Evolutionary conservation across 2,113 vertebrate genomes (phyloP).

Genomic region (Melanocharis versteri): DNA sequence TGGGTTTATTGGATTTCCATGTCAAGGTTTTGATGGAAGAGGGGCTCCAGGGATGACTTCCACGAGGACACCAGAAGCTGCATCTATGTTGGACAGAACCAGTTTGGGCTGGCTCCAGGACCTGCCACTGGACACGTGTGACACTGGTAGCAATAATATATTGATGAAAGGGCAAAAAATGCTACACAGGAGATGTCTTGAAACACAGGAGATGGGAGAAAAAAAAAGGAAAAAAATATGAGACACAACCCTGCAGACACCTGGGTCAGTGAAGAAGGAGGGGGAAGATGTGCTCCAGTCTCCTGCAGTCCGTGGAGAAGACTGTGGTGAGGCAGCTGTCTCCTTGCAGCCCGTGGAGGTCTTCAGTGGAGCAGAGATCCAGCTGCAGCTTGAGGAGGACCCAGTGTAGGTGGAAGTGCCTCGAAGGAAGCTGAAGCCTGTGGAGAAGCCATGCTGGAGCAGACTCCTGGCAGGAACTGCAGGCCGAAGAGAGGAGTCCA

Average conservation of each 20-base stretch:
- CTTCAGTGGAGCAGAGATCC: background rate
- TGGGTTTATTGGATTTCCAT: background rate
- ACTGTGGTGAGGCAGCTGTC: background rate
- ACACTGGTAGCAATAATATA: rapidly evolving
- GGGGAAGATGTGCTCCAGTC: background rate
- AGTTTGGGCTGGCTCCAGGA: background rate
- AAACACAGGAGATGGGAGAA: rapidly evolving
- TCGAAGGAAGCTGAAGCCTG: background rate
- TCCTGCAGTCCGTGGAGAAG: background rate
- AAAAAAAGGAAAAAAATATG: background rate
- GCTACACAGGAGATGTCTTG: rapidly evolving
- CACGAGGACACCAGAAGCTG: background rate
- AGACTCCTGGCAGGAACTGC: background rate
- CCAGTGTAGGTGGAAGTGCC: background rate
- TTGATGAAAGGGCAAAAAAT: background rate
- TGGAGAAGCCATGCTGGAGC: background rate
- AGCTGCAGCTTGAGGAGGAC: background rate
- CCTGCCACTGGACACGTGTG: background rate
- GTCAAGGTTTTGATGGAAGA: background rate
- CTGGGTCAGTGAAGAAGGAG: background rate
- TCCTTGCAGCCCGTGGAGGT: background rate
- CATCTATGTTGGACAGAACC: background rate
- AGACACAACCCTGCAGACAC: background rate
- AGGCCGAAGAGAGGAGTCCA: background rate
- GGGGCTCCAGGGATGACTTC: background rate